Base-by-base conservation (phyloP, 2,888 invertebrate species). In the Noctua janthe region DNA sequence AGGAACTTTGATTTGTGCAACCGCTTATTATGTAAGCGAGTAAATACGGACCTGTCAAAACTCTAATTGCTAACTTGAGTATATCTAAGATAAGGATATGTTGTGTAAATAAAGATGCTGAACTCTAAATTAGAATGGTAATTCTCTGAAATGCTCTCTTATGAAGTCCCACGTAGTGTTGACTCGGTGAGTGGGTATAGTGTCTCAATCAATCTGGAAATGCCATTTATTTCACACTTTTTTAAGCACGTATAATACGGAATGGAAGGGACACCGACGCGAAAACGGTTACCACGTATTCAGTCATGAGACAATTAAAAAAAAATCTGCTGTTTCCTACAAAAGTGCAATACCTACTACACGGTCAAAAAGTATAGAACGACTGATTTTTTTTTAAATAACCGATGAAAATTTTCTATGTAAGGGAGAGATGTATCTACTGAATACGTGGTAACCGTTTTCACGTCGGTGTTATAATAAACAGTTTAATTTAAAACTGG, bases 21-120 rank as follows among this genome's bases (percentile, higher is more conserved):
- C 74, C 59, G n/a, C 64, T 82, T 76, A 47, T 89, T 83, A 84
- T 82, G 78, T 84, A 83, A 89, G 20, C 1, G 7, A 71, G 47
- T 59, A 79, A 78, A 78, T 73, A 79, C 51, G 67, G 39, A 74
- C 71, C 73, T 79, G 71, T 71, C 84, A 74, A 76, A 75, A 59
- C 23, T 29, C 5, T 73, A 51, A 82, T 71, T 66, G 47, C 75
- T 75, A 59, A 66, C 59, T 23, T 43, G 6, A 66, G 0, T 54
- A 76, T n/a, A 29, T 66, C 15, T 62, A 29, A 1, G 10, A 66
- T 66, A 66, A 66, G 66, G 39, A 39, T 66, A 66, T 66, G 56
- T 76, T 71, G 59, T 59, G 64, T 74, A 78, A 78, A 72, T 74
- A 69, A 17, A 66, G 35, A 74, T 54, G 54, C 17, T n/a, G 47